Evolutionary conservation across 2,888 invertebrate species (phyloP), one percentile per base, ranked within the genome.

Genomic region (Scaptomyza tumidula): DNA sequence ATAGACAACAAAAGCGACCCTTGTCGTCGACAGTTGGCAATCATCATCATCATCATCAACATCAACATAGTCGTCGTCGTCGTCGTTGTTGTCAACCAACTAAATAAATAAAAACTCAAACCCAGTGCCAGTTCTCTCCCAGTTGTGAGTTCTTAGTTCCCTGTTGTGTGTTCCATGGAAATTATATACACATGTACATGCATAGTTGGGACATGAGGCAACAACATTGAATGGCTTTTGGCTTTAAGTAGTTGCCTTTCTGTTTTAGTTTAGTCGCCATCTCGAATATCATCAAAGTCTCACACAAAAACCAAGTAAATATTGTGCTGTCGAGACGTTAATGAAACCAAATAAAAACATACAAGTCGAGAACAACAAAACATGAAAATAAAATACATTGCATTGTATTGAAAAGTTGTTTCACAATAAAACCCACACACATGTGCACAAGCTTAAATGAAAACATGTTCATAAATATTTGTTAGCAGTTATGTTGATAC

Each of bases 1-100:
- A 86, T 83, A 82, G 84, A 86, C 84, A 84, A 86, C 84, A 82
- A 86, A 75, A 78, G 78, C 57, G 86, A 68, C 86, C 86, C 84
- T 84, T 80, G 84, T 86, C 81, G 81, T 78, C 81, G 78, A 78
- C 84, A 83, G 84, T 82, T 84, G 86, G 81, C 81, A 83, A 83
- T 86, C 73, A 71, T 78, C 77, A 70, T 72, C 63, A 60, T 53
- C 62, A 45, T 27, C 62, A 59, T 58, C 60, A 49, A 48, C 55
- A 56, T n/a, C 10, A 37, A 5, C 37, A 44, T 31, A 41, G n/a
- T n/a, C n/a, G n/a, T n/a, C n/a, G n/a, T 16, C 43, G 60, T 46
- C 63, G 54, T 53, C 56, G 43, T 37, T n/a, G 13, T 13, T n/a
- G 52, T 35, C 71, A 63, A 53, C 78, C 86, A 80, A 86, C 81